Evolutionary conservation across 2,113 vertebrate genomes (phyloP), one percentile per base, ranked within the genome.

Genomic region (Poecilia latipinna): DNA sequence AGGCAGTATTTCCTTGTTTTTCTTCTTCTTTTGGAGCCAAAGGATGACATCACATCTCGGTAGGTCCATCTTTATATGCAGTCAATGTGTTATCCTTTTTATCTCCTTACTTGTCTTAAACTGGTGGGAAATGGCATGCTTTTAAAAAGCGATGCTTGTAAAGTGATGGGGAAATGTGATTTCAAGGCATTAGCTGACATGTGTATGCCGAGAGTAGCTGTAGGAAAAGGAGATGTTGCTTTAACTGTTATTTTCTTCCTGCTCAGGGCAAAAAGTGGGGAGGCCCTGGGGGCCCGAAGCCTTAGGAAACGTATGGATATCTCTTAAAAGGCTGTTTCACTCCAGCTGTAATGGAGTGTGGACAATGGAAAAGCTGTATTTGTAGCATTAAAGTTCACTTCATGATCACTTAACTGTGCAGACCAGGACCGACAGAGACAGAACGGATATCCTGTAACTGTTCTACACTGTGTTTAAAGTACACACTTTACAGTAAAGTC

Each of bases 141-240:
- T 94, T 95, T 93, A 91, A 91, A 89, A 82, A 75, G 76, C 67
- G 82, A 80, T 89, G 84, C 86, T 85, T 85, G 54, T 92, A 92
- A 93, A 94, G 91, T 93, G 90, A 93, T 93, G 89, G 77, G 87
- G 74, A 94, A 95, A 95, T 94, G 92, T 89, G 88, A 94, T 94
- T 95, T 90, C 64, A 78, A 80, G 84, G 85, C 94, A 94, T 94
- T 93, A 95, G 90, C 79, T 68, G 73, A 89, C 83, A 87, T 86
- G 84, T 91, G 86, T 89, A 85, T 86, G 84, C 86, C 81, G 74
- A 65, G 76, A 90, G 80, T 78, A 80, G 90, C 83, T 62, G 73
- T 74, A 37, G 85, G 85, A 75, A 83, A 86, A 86, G 86, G 78
- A 87, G 88, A 86, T 81, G 88, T 79, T 89, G 82, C 82, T 84